Evolutionary conservation across 2,888 invertebrate species (phyloP), one percentile per base, ranked within the genome.

Genomic region (Cyclophora punctaria): DNA sequence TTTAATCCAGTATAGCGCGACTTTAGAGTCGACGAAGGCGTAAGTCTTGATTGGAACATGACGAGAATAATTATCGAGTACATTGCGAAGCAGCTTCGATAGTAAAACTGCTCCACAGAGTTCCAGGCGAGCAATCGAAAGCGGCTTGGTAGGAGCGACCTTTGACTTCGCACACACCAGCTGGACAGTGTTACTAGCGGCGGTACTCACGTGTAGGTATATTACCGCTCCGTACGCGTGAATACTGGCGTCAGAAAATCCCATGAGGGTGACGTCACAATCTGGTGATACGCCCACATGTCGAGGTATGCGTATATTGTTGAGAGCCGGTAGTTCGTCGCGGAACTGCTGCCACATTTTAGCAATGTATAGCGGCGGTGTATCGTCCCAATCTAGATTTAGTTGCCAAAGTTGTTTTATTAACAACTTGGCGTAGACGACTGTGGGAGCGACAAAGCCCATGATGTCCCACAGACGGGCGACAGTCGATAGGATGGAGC

Each of bases 1-100:
- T 20, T 52, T 37, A 4, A 59, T 54, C 60, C 62, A 56, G 7
- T n/a, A 40, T 1, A 62, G 44, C 0, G 50, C 49, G 2, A 59
- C 49, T 2, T 6, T 57, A 0, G 55, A 55, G 34, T 62, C 60
- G 0, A 56, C 42, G 34, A 62, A 62, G 0, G 50, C 56, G n/a
- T 37, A 49, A 3, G 55, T 35, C 2, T 41, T n/a, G 4, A 57
- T 54, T 1, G 6, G 3, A 41, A 7, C 7, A 1, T 52, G 50
- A 0, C 7, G 4, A 2, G 5, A 3, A 3, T n/a, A 7, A 0
- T 41, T 20, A 33, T 48, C 41, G 0, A 3, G 1, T 1, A 53
- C 49, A 4, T 7, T 0, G 1, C 7, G n/a, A 1, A 55, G 5
- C 1, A 59, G 43, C 5, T 51, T 57, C 0, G 59, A 34, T 7